Evolutionary conservation across 2,888 invertebrate species (phyloP), one percentile per base, ranked within the genome.

Genomic region (Pocota personata): DNA sequence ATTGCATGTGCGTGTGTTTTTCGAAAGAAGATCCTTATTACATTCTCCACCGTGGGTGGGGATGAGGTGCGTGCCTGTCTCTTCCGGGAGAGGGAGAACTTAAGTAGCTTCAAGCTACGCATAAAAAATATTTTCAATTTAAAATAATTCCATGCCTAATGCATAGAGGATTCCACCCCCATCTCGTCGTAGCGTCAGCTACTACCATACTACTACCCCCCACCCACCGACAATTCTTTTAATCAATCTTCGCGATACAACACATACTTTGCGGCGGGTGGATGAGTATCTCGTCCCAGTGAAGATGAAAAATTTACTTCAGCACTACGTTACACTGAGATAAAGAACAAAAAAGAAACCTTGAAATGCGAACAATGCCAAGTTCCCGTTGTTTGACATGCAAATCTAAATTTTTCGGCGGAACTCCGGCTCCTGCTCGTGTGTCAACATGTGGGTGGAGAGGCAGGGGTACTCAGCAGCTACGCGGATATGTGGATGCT

Each of bases 231-330:
- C 80, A 80, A 71, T 75, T 80, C 84, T 84, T 84, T 84, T 84
- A 84, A 84, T 84, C 84, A 84, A 84, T 84, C 84, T 84, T 84
- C 84, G 66, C 69, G 84, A 80, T 84, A 80, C 79, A 75, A 82
- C 79, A 84, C 64, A 84, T 69, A 75, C 75, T 75, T 80, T 80
- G 84, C 37, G 84, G 83, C 58, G 43, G 79, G 40, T 73, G 62
- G 67, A 35, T 73, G 66, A 21, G 66, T 72, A 75, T 58, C 46
- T n/a, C 46, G 27, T 73, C 50, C 55, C 40, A 60, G 73, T 71
- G 77, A 79, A 80, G 58, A 84, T 66, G 57, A 80, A 79, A 79
- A 84, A 84, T 71, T 84, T 64, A 84, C 75, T 79, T 82, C 43
- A 64, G 69, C 80, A 76, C 80, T 71, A 84, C 73, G 75, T 35